Percentiles rank a stretch among this genome's conserved stretches.
Evolutionary conservation across 2,888 invertebrate genomes (phyloP).

Genomic region (Lacanobia oleracea): DNA sequence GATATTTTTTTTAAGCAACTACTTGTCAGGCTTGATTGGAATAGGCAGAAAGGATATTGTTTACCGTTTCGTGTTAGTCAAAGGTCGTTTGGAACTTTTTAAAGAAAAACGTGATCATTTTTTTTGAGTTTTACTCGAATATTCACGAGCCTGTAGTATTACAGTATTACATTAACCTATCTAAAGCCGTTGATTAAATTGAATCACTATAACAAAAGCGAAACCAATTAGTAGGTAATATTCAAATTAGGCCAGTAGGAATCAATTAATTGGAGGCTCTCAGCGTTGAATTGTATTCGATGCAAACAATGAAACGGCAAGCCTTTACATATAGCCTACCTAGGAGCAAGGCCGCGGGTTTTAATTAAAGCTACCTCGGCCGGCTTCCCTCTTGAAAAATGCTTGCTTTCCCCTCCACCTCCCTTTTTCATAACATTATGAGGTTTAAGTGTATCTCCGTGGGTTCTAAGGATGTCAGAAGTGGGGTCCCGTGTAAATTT

Average conservation of each 20-base stretch:
- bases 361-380: constrained; percentile 53
- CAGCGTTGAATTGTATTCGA: constrained; percentile 21
- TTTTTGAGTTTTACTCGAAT: neutral
- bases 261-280: constrained; percentile 33
- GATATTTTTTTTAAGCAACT: no score
- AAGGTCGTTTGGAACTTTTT: neutral
- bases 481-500: constrained; percentile 40
- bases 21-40: constrained; percentile 5
- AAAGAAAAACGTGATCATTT: no score
- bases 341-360: constrained; percentile 18
- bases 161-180: no score
- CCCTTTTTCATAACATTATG: constrained; percentile 51
- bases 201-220: constrained; percentile 16
- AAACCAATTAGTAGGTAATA: constrained; percentile 10
- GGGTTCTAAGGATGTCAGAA: constrained; percentile 30
- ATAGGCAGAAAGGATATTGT: neutral
- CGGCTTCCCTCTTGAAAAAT: constrained; percentile 33
- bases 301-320: constrained; percentile 28
- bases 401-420: constrained; percentile 30
- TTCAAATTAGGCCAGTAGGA: constrained; percentile 24
- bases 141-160: no score
- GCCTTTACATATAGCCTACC: constrained; percentile 26
- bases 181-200: neutral
- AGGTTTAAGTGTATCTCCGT: constrained; percentile 33
- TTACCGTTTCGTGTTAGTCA: constrained; percentile 1